Evolutionary conservation across 30 jellyfish, hydroid and myxozoan species (phyloP).

Genomic region (Hydractinia echinata): DNA sequence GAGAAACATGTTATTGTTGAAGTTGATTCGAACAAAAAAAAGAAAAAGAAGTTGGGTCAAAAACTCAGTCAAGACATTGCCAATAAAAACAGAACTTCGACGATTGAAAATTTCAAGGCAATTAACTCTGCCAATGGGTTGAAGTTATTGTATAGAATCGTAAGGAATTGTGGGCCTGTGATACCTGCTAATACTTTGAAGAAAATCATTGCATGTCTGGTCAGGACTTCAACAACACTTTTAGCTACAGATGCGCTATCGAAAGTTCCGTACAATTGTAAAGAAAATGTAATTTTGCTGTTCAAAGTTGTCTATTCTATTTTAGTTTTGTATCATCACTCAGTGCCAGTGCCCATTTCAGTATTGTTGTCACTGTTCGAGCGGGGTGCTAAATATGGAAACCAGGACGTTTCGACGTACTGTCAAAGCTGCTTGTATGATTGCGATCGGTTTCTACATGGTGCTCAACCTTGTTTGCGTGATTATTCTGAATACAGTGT

Average conservation of each 20-base stretch:
- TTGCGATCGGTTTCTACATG: conserved; percentile 8
- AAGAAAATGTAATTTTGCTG: conserved; percentile 9
- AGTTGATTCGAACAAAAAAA: neutral
- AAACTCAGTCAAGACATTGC: neutral
- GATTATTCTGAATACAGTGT: neutral
- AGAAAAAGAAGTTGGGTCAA: neutral
- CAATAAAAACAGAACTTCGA: neutral
- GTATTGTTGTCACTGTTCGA: neutral
- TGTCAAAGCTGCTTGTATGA: conserved; percentile 12
- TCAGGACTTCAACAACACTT: neutral
- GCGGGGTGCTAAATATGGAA: conserved; percentile 11
- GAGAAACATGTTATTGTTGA: neutral
- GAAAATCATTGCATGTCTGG: neutral
- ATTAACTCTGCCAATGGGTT: neutral
- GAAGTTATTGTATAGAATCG: neutral
- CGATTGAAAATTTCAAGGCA: neutral
- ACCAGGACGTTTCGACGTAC: neutral
- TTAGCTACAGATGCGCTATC: neutral
- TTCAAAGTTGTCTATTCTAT: neutral
- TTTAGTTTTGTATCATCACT: conserved; percentile 7
- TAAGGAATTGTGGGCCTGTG: conserved; percentile 10
- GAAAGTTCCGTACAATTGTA: neutral
- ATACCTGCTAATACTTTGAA: neutral
- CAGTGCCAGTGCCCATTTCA: conserved; percentile 11
- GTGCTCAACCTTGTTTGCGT: neutral